These are phyloP conservation scores for Cantharis flavilabris DNA, from an alignment of 2,888 invertebrate genomes.

Conservation along the genomic window DNA sequence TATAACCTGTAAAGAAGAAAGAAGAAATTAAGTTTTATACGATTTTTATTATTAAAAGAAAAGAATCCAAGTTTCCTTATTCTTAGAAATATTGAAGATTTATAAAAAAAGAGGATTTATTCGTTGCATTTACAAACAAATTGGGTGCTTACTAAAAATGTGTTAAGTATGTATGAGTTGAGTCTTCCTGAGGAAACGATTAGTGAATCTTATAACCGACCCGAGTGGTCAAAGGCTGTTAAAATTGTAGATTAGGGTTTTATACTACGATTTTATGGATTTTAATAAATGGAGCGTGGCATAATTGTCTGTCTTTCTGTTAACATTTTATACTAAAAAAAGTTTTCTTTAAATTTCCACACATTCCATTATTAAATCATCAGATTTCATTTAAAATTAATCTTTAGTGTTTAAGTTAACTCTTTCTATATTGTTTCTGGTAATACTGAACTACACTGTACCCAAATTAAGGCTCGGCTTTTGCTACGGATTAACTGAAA, in stretches of 20 bases:
- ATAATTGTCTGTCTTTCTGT: background rate
- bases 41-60: background rate
- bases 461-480: background rate
- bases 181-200: background rate
- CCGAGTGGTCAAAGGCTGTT: background rate
- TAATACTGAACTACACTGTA: background rate
- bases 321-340: background rate
- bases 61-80: background rate
- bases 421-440: background rate
- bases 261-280: background rate
- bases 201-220: background rate
- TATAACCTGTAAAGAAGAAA: constrained; percentile 11
- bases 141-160: background rate
- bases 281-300: background rate
- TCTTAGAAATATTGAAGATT: background rate
- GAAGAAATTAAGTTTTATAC: background rate
- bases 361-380: background rate
- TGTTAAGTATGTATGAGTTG: background rate
- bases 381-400: background rate
- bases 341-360: background rate
- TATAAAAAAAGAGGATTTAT: background rate
- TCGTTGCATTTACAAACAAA: background rate
- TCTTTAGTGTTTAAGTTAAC: background rate
- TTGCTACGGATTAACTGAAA: no score
- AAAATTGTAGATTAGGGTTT: background rate